Base-by-base conservation (phyloP, 1,140 invertebrate species). In the Mizuhopecten yessoensis region DNA sequence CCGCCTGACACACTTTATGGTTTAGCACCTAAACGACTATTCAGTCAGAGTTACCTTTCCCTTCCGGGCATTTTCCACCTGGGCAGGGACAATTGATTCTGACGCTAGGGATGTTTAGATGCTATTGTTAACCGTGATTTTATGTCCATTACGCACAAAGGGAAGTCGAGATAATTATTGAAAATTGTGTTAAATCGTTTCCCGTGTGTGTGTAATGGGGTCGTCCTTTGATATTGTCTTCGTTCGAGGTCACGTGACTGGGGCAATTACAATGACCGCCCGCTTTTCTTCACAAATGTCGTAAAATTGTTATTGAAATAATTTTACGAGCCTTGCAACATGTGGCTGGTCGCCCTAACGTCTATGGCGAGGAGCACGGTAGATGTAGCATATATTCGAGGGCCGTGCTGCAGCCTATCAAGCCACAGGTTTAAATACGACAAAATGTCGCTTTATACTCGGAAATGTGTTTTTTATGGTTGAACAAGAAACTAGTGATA, bases 251-350 rank as follows among this genome's bases (percentile, higher is more conserved):
- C 57, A 75, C 57, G 57, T 75, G 57, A 75, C 57, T 29, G 17
- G n/a, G 5, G n/a, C 57, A 75, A 75, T 75, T 75, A 75, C 57
- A 75, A n/a, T 29, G 57, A 75, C 57, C 57, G 57, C 57, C 57
- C 57, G 57, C 9, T 75, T 75, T 75, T 75, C 57, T 75, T 75
- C 57, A 75, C 57, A 75, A 75, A 75, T n/a, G 57, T 75, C 57
- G 57, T 75, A 75, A 75, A 75, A 75, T 75, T 75, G 57, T 75
- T 75, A 75, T 75, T 75, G 57, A 75, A 75, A 75, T 75, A 11
- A 29, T 23, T 75, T 75, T 75, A 75, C 57, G 57, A 75, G 57
- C 57, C 17, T 75, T 75, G 57, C 17, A 75, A 75, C n/a, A 75
- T 75, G 23, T 75, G 57, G 57, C 29, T 3, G 5, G 57, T 7